Base-by-base conservation (phyloP, 1,140 invertebrate genomes). In the Helicorthomorpha holstii region DNA sequence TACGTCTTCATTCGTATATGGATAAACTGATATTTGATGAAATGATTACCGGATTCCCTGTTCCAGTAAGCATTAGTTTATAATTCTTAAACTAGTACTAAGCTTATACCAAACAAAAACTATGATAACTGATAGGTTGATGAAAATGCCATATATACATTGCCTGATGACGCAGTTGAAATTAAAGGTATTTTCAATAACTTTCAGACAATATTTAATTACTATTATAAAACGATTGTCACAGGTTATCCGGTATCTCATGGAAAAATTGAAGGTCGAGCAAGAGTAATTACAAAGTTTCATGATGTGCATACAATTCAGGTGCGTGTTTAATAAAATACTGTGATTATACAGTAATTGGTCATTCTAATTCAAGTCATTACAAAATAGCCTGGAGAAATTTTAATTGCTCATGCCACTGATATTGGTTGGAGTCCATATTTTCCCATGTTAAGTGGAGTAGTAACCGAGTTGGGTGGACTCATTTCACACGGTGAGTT, bases 401-500 rank as follows among this genome's bases (percentile, higher is more conserved):
- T 91, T 56, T 67, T 90, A 42, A 79, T 91, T 52, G 86, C 85
- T 0, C 70, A 74, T 51, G 74, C 75, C 21, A 90, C 85, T 0
- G 85, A 91, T 61, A 82, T 90, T 52, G 85, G 81, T 14, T 91
- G 86, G 86, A 81, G 80, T n/a, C 85, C 85, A 1, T 89, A 86
- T 63, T 91, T 90, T 61, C 83, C 85, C 0, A 69, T 90, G 4
- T 64, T 90, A 3, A 67, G 73, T 1, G 87, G 85, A 21, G 74
- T 91, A 14, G 80, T 87, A 2, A 90, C 85, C 0, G 86, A 91
- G 66, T 67, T 88, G 3, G 86, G 85, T 22, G 85, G 87, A 43
- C 71, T 89, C 1, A 78, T 90, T 54, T 88, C 84, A 41, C 85
- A 91, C 60, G 86, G 81, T 82, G 63, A 58, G 63, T 60, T 27